Percentiles rank a stretch among this genome's conserved stretches.
phyloP scores from a whole-genome alignment of 2,797 vertebrate species.

The Fringilla coelebs region DNA sequence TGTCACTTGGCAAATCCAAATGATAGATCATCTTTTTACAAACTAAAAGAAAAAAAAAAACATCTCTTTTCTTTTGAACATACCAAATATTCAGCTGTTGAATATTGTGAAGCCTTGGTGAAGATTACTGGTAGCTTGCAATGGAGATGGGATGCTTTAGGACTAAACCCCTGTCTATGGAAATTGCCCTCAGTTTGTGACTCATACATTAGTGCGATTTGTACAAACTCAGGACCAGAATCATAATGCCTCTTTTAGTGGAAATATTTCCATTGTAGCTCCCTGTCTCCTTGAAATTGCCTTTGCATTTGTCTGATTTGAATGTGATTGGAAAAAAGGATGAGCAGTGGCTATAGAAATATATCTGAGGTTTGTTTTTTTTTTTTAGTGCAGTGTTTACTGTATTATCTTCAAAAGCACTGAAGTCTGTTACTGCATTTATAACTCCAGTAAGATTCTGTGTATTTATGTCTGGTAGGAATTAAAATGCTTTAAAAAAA shows the following conservation, averaged over 20 bases:
- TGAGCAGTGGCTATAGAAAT: background rate
- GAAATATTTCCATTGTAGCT: background rate
- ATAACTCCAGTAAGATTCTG: background rate
- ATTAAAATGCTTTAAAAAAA: constrained; percentile 15
- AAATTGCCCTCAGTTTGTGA: background rate
- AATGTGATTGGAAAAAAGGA: background rate
- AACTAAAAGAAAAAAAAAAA: background rate
- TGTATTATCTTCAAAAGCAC: background rate
- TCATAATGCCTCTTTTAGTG: background rate
- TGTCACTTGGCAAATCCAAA: background rate
- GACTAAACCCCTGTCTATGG: background rate
- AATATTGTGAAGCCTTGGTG: background rate
- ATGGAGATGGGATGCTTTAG: background rate
- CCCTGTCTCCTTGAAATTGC: background rate
- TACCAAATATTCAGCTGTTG: background rate
- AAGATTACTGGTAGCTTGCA: background rate
- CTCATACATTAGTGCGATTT: background rate
- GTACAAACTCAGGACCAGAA: background rate
- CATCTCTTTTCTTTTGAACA: background rate
- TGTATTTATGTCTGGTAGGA: background rate
- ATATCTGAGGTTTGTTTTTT: background rate
- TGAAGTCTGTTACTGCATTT: background rate
- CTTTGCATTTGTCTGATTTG: background rate
- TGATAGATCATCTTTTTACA: background rate
- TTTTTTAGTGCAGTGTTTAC: background rate